Evolutionary conservation across 1,140 invertebrate species (phyloP).

Genomic region (Brachystomella parvula): DNA sequence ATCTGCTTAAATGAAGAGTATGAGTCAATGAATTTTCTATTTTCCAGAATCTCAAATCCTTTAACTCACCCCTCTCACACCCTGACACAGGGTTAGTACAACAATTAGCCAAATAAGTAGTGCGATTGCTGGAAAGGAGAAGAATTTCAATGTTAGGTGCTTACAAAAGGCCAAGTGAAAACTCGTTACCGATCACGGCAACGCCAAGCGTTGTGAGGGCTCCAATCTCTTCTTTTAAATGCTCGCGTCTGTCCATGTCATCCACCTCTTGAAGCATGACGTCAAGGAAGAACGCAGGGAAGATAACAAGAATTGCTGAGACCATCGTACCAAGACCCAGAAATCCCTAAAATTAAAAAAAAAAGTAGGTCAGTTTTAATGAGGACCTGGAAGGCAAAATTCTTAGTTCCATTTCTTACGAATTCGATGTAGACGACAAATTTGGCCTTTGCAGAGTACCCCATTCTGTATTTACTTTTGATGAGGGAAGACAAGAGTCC

Average conservation of each 20-base stretch:
- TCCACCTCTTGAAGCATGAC: neutral
- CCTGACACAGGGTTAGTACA: neutral
- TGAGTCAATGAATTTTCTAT: neutral
- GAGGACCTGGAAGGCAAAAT: neutral
- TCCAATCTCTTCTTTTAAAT: neutral
- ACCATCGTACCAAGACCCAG: neutral
- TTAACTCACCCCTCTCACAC: neutral
- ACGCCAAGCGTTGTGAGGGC: neutral
- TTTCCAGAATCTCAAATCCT: neutral
- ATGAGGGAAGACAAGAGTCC: neutral
- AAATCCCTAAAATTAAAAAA: slow-evolving; percentile 3
- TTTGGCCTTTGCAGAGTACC: neutral
- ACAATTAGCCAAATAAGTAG: slow-evolving; percentile 1
- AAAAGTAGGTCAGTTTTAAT: neutral
- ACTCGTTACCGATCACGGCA: neutral
- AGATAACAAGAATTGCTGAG: neutral
- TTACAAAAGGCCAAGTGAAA: too few relatives aligned
- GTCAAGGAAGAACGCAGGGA: neutral
- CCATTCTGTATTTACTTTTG: neutral
- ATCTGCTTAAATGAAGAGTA: neutral
- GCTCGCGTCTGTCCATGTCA: neutral
- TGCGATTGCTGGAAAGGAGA: neutral
- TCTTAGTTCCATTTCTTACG: neutral
- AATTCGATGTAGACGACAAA: slow-evolving; percentile 6
- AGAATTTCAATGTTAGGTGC: neutral